Percentiles rank a stretch among this genome's conserved stretches.
These are phyloP conservation scores for Drosophila funebris DNA, from an alignment of 1,140 invertebrate genomes.

Conservation along the genomic window DNA sequence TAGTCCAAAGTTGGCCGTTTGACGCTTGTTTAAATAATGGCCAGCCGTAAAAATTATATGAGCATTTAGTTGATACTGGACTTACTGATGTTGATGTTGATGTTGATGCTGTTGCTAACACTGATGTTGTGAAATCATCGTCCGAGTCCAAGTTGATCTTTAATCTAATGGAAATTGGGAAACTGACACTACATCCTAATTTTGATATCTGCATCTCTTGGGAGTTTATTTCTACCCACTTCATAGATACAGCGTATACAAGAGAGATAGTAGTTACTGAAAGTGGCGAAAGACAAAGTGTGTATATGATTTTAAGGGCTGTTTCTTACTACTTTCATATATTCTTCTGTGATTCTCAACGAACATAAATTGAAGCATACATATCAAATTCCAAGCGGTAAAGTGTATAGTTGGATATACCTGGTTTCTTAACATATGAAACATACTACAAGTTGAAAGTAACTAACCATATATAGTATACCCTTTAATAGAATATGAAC, in stretches of 20 bases:
- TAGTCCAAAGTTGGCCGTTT: slow-evolving; percentile 64
- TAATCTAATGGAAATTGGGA: slow-evolving; percentile 23
- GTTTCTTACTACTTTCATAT: too few relatives aligned
- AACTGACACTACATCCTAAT: too few relatives aligned
- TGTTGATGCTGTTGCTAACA: slow-evolving; percentile 10
- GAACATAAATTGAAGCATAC: too few relatives aligned
- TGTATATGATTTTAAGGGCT: too few relatives aligned
- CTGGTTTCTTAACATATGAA: too few relatives aligned
- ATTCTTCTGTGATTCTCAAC: too few relatives aligned
- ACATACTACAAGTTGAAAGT: too few relatives aligned
- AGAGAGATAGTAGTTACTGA: too few relatives aligned
- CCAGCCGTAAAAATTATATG: slow-evolving; percentile 76
- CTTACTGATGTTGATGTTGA: slow-evolving; percentile 48
- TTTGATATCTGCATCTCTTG: neutral
- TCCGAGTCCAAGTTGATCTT: slow-evolving; percentile 6
- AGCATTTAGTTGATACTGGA: slow-evolving; percentile 72
- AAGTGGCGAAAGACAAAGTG: too few relatives aligned
- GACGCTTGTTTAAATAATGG: slow-evolving; percentile 79
- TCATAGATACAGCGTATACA: neutral
- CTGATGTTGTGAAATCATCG: slow-evolving; percentile 13
- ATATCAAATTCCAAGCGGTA: too few relatives aligned
- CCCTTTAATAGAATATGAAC: neutral
- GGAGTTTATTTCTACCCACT: neutral
- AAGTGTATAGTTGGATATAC: too few relatives aligned
- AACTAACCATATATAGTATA: neutral